Percentiles rank a stretch among this genome's conserved stretches.
Evolutionary conservation across 1,140 invertebrate species (phyloP).

Genomic region (Pomacea maculata): DNA sequence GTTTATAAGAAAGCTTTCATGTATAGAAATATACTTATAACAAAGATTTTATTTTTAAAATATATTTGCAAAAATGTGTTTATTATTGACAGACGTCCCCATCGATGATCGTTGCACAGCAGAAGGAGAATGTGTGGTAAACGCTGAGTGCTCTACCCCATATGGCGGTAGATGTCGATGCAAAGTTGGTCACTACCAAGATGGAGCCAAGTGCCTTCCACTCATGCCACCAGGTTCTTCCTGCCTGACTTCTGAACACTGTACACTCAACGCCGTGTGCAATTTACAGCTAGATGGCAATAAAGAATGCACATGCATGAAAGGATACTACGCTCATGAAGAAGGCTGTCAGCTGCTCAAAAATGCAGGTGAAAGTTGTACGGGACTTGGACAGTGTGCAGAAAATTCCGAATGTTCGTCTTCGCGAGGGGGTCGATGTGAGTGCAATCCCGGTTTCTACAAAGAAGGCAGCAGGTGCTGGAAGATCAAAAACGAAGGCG

Average conservation of each 20-base stretch:
- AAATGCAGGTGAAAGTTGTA: conserved; percentile 13
- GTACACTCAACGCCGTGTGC: conserved; percentile 13
- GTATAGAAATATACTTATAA: too few species aligned
- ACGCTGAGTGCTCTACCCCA: conserved; percentile 26
- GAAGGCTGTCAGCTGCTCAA: conserved; percentile 11
- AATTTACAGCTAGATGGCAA: neutral
- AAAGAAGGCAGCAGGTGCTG: conserved; percentile 7
- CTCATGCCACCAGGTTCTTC: conserved; percentile 4
- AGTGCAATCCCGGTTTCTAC: conserved; percentile 24
- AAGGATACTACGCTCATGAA: conserved; percentile 11
- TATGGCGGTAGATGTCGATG: conserved; percentile 13
- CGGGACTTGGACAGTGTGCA: conserved; percentile 20
- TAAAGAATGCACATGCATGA: conserved; percentile 17
- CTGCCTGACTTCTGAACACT: conserved; percentile 14
- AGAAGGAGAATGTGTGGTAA: conserved; percentile 19
- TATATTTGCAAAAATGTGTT: neutral
- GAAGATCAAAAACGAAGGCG: conserved; percentile 11
- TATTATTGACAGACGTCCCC: conserved; percentile 8
- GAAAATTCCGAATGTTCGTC: conserved; percentile 20
- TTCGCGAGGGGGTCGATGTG: conserved; percentile 5
- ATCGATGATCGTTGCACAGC: conserved; percentile 15
- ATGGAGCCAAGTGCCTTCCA: conserved; percentile 12
- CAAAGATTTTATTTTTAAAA: too few species aligned
- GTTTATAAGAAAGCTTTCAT: too few species aligned
- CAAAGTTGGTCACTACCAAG: conserved; percentile 19